A percentile compares a stretch with the other conserved stretches of the same genome.
Conservation (phyloP, 2,888 invertebrate genomes). For the Drosophila mettleri region DNA sequence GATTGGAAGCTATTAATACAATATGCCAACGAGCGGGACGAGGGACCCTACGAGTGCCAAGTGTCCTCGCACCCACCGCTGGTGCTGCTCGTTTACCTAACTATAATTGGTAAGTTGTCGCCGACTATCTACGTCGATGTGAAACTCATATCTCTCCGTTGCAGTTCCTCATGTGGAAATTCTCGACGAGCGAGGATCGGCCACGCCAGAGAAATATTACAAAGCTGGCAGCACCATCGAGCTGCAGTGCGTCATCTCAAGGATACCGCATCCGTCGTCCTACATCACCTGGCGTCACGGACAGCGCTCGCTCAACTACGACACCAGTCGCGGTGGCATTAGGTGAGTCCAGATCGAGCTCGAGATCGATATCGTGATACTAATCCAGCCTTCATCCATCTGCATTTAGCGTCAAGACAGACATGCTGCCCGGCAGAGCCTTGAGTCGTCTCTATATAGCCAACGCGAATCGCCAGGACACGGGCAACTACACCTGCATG, state of each 20-base stretch:
- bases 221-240: conserved; percentile 93
- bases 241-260: conserved; percentile 92
- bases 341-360: conserved; percentile 86
- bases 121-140: too few species aligned
- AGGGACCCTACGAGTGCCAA: conserved; percentile 92
- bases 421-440: conserved; percentile 90
- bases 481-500: conserved; percentile 92
- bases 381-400: neutral
- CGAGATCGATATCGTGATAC: too few species aligned
- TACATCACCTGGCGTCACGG: conserved; percentile 93
- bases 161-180: conserved; percentile 93
- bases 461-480: conserved; percentile 91
- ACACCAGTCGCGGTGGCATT: conserved; percentile 92
- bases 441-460: conserved; percentile 92
- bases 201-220: conserved; percentile 92
- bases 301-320: conserved; percentile 90
- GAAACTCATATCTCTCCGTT: conserved; percentile 1
- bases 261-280: conserved; percentile 90
- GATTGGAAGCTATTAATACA: conserved; percentile 91
- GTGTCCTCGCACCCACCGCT: conserved; percentile 92
- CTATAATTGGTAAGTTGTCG: conserved; percentile 89
- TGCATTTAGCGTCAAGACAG: conserved; percentile 90
- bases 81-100: conserved; percentile 89
- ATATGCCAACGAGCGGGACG: conserved; percentile 90
- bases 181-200: conserved; percentile 91